Conservation (phyloP, 1,140 invertebrate genomes). For the Eupeodes corollae region DNA sequence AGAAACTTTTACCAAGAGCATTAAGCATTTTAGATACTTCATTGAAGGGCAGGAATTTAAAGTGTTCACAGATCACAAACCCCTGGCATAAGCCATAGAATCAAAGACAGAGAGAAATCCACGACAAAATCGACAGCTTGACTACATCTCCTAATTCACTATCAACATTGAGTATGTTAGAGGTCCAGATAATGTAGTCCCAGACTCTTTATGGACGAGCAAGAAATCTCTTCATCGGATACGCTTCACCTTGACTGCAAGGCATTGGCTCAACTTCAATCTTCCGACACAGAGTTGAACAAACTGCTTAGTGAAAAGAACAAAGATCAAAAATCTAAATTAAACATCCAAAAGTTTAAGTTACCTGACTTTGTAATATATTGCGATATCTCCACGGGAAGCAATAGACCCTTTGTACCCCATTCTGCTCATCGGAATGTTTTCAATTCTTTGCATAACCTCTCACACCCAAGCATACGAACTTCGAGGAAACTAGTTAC, state of each 20-base stretch:
- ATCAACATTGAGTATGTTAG: background rate
- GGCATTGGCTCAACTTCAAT: too few species aligned
- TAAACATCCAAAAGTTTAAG: background rate
- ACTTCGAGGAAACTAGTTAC: background rate
- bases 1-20: conserved; percentile 16
- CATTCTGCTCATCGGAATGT: background rate
- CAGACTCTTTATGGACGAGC: background rate
- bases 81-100: conserved; percentile 11
- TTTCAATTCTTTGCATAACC: conserved; percentile 3
- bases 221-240: too few species aligned
- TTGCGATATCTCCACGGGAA: too few species aligned
- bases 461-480: background rate
- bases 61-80: conserved; percentile 18
- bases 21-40: conserved; percentile 14
- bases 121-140: too few species aligned
- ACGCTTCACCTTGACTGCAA: too few species aligned
- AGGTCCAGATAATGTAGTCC: too few species aligned
- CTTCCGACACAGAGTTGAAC: too few species aligned
- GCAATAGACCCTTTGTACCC: background rate
- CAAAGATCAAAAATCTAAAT: background rate
- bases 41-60: conserved; percentile 15
- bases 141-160: too few species aligned
- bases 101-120: background rate
- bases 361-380: conserved; percentile 2
- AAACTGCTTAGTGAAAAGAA: background rate